Base-by-base conservation (phyloP, 2,888 invertebrate species). In the Drosophila neonasuta region DNA sequence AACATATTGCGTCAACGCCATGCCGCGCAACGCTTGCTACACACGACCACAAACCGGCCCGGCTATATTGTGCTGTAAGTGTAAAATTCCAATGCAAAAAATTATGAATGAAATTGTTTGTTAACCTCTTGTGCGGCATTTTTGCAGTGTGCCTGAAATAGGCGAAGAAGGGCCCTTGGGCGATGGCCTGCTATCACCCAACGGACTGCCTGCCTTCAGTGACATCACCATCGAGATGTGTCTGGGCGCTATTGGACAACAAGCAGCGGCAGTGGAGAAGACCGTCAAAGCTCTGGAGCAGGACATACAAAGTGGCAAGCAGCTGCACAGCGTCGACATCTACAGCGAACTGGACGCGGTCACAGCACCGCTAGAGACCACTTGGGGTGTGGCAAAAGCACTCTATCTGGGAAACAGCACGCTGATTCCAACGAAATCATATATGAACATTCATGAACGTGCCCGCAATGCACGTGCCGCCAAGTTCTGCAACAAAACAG, bases 351-450 rank as follows among this genome's bases (percentile, higher is more conserved):
- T 97, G 29, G 97, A 98, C 88, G 93, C 93, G 78, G 89, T 94
- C 1, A 94, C 94, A 34, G 92, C 93, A 1, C 94, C 95, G 9
- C 90, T 98, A 50, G 96, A 96, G 87, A 93, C 94, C 51, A 96
- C 96, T 3, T 97, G 97, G 96, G 96, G 96, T 9, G 93, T 97
- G 79, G 95, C 97, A 0, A 97, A 97, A 90, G 94, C 96, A 3
- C 90, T 98, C 10, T 97, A 96, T 88, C 91, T 96, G 52, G 95
- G 96, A 5, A 95, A 96, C 86, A 95, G 94, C 82, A 94, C 94
- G 0, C 88, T 95, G 10, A 96, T 97, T 94, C 96, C 96, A 0
- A 94, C 95, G 4, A 94, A 95, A 80, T 94, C 93, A 49, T 97
- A 96, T 84, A 91, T 95, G 79, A 93, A 95, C 82, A 94, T 97